Base-by-base conservation (phyloP, 2,888 invertebrate species). In the Zygaena filipendulae region DNA sequence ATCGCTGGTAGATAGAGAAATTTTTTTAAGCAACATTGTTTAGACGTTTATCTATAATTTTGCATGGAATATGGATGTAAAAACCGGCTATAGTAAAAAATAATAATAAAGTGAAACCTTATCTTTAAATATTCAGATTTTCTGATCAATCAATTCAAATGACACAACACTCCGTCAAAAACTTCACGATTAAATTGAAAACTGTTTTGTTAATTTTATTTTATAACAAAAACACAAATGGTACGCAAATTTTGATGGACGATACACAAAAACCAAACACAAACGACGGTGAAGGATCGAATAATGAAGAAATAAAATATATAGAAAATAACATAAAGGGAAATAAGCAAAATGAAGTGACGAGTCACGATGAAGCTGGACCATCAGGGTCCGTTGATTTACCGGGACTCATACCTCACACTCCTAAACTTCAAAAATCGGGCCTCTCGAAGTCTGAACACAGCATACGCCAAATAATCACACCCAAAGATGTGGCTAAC, bases 391-490 rank as follows among this genome's bases (percentile, higher is more conserved):
- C 48, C 3, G 35, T 44, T 16, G 36, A 47, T 13, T 33, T 75
- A 25, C 77, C 77, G 2, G 77, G 75, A n/a, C 46, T 68, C 2
- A 43, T 70, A 1, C 49, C 41, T 9, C 42, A 41, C 3, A 47
- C 33, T 2, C 37, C 43, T 1, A 59, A 50, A 40, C 40, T 39
- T 29, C 29, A 49, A 3, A 63, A 52, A 40, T 45, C 63, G 28
- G 68, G 71, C 1, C 42, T 68, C 22, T 79, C 77, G 0, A 79
- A 74, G 53, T 79, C 77, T 2, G 77, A 79, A 40, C 75, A 77
- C 31, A 71, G 52, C 30, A 52, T 79, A 20, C 49, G 68, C 33
- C 61, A 69, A 34, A 58, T 67, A 4, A 62, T 72, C 14, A 74
- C 74, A 23, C 46, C 44, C 7, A 59, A 64, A 49, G 72, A 79